Evolutionary conservation across 1,140 invertebrate species (phyloP), one percentile per base, ranked within the genome.

Genomic region (Drosophila prosaltans): DNA sequence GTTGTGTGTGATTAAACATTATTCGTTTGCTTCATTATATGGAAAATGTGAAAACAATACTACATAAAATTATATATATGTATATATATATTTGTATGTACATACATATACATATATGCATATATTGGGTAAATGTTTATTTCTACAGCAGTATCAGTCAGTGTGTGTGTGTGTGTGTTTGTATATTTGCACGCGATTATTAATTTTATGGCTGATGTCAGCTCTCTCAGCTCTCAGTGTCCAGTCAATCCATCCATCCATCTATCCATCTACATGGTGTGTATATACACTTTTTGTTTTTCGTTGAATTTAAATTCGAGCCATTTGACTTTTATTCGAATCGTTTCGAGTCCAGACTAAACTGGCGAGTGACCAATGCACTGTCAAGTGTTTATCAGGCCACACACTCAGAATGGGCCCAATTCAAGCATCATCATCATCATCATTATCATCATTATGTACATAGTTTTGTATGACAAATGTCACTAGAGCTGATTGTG

Each of bases 171-270:
- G 60, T 66, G 51, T 67, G 51, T 60, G 71, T 66, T 41, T 67
- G 51, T 60, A 64, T 39, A 6, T 59, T 6, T 59, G 74, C 82
- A 86, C 78, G 82, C 82, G 78, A 85, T 85, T 85, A 86, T 86
- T 68, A 85, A 85, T 86, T 85, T 85, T 75, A 81, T 81, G 72
- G 72, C 82, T 85, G 82, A 85, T 85, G 82, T 85, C 82, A 85
- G 82, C 69, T 43, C 11, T 86, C 78, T 85, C 82, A 85, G 82
- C 66, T 39, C 16, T 11, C 28, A 66, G 30, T 65, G 69, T 59
- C 65, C 39, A 32, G 55, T n/a, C 28, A 36, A 28, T 58, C 21
- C 55, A 16, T 39, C n/a, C 32, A 21, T 48, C 16, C 43, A 48
- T 48, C 7, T 8, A 48, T 48, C 45, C 21, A 48, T 48, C 21